A percentile compares a stretch with the other conserved stretches of the same genome.
These are phyloP conservation scores for Apoda limacodes DNA, from an alignment of 2,888 invertebrate species.

Conservation along the genomic window DNA sequence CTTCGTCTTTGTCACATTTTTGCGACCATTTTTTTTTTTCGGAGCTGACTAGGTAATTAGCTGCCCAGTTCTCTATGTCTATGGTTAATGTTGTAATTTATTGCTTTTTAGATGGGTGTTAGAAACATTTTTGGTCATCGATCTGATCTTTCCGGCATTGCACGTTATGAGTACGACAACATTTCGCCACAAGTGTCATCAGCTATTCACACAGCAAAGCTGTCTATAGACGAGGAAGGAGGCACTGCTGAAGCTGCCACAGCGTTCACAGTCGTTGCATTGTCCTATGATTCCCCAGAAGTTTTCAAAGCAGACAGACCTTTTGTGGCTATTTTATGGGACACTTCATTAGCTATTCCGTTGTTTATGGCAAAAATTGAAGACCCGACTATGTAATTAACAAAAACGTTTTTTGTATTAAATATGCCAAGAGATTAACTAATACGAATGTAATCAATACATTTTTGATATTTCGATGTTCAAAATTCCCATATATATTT, in stretches of 20 bases:
- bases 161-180: conserved; percentile 21
- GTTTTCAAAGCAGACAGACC: conserved; percentile 54
- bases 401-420: background rate
- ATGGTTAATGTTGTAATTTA: too few species aligned
- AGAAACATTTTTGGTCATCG: conserved; percentile 42
- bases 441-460: too few species aligned
- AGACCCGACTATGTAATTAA: conserved; percentile 32
- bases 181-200: conserved; percentile 44
- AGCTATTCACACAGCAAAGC: conserved; percentile 56
- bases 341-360: conserved; percentile 47
- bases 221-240: conserved; percentile 66
- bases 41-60: too few species aligned
- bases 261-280: conserved; percentile 50
- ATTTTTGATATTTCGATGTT: too few species aligned
- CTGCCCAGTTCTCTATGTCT: too few species aligned
- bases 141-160: conserved; percentile 44
- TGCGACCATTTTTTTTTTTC: too few species aligned
- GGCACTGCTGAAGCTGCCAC: conserved; percentile 59
- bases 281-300: conserved; percentile 49
- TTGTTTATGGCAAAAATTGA: conserved; percentile 62
- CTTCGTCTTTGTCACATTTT: too few species aligned
- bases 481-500: too few species aligned
- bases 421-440: background rate
- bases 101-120: conserved; percentile 52
- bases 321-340: conserved; percentile 61